Evolutionary conservation across 2,888 invertebrate species (phyloP).

Genomic region (Cerceris rybyensis): DNA sequence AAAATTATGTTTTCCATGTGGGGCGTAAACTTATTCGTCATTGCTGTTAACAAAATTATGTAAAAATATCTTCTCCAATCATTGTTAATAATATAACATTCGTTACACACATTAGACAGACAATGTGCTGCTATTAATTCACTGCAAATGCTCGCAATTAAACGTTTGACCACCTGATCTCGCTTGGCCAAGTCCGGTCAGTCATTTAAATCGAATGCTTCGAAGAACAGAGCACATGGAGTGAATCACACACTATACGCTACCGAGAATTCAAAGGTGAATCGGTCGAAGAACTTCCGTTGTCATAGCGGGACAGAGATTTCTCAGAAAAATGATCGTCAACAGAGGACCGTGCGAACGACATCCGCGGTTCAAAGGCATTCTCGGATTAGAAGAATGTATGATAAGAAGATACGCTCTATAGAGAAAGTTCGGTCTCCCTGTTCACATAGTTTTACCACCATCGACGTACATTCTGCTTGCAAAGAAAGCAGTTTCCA

Average conservation of each 20-base stretch:
- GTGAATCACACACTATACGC: constrained; percentile 47
- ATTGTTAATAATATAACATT: too few species aligned
- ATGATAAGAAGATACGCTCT: too few species aligned
- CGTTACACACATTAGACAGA: too few species aligned
- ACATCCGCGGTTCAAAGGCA: constrained; percentile 5
- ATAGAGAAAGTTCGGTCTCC: too few species aligned
- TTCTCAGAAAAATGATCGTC: constrained; percentile 30
- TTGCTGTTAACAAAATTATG: too few species aligned
- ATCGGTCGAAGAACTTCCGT: constrained; percentile 31
- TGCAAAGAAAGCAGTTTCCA: too few species aligned
- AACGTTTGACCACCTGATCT: neutral
- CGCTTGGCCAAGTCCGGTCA: neutral
- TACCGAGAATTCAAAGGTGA: constrained; percentile 47
- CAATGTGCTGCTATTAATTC: neutral
- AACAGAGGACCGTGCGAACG: constrained; percentile 27
- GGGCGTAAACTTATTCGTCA: too few species aligned
- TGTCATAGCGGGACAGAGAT: constrained; percentile 8
- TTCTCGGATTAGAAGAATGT: neutral
- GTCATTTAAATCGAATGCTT: neutral
- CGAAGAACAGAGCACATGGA: constrained; percentile 11
- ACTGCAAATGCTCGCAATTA: neutral
- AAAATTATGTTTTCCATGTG: too few species aligned
- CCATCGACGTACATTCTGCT: neutral
- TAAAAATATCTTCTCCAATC: too few species aligned
- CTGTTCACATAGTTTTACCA: neutral